A percentile compares a stretch with the other conserved stretches of the same genome.
phyloP scores from a whole-genome alignment of 1,140 invertebrate genomes.

The Yoshiicerus persimilis region DNA sequence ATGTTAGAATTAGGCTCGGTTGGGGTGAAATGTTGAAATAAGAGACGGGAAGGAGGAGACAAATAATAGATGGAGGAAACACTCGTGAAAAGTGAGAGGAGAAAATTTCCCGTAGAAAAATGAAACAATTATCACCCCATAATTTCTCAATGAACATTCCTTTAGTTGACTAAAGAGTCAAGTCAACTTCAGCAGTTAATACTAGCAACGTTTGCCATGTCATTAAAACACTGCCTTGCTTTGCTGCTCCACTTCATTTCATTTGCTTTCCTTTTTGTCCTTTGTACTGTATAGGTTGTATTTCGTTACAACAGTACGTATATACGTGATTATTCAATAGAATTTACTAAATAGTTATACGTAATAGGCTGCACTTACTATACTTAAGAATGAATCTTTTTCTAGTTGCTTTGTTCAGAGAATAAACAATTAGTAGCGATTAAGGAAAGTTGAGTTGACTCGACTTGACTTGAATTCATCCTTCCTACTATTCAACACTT shows the following conservation, averaged over 20 bases:
- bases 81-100: background rate
- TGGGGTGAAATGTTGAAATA: slow-evolving; percentile 1
- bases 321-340: background rate
- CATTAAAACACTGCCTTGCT: background rate
- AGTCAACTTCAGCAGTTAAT: background rate
- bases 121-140: slow-evolving; percentile 27
- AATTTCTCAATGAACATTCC: slow-evolving; percentile 28
- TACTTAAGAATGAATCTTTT: background rate
- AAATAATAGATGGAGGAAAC: slow-evolving; percentile 17
- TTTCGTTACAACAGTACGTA: background rate
- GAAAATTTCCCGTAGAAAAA: background rate
- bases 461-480: background rate
- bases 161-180: background rate
- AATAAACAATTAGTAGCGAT: background rate
- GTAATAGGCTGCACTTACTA: background rate
- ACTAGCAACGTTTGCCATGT: background rate
- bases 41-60: background rate
- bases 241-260: background rate
- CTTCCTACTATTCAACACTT: background rate
- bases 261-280: background rate
- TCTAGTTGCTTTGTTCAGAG: background rate
- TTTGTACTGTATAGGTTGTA: background rate
- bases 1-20: background rate
- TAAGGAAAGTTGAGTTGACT: background rate
- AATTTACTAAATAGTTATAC: background rate